Percentiles rank a stretch among this genome's conserved stretches.
phyloP scores from a whole-genome alignment of 1,140 invertebrate species.

The Aporrectodea caliginosa region DNA sequence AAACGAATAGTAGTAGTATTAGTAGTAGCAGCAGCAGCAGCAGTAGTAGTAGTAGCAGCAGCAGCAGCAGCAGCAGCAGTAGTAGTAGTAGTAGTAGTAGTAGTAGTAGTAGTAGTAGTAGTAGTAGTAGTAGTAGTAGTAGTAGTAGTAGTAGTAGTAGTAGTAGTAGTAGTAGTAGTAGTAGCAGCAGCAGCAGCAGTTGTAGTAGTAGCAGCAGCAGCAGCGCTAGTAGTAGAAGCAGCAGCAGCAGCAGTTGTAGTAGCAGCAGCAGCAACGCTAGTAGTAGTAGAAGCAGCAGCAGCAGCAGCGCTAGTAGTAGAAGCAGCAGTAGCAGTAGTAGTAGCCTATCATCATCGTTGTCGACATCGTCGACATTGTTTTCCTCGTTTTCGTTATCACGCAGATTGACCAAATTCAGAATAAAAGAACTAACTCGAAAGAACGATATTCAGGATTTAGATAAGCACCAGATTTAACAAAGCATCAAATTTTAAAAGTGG shows the following conservation, averaged over 20 bases:
- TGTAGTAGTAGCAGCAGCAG: background rate
- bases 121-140: slow-evolving; percentile 2
- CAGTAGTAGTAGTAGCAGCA: background rate
- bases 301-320: background rate
- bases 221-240: background rate
- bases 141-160: background rate
- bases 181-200: background rate
- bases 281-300: background rate
- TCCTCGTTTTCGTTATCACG: too few species aligned
- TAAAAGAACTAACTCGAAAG: too few species aligned
- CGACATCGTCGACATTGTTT: too few species aligned
- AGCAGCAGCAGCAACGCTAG: background rate
- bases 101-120: slow-evolving; percentile 3
- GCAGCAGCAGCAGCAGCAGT: background rate
- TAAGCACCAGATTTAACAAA: too few species aligned
- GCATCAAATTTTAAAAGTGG: too few species aligned
- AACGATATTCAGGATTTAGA: too few species aligned
- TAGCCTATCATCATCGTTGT: too few species aligned
- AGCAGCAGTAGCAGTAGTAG: too few species aligned
- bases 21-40: background rate
- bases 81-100: slow-evolving; percentile 2
- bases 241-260: background rate
- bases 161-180: slow-evolving; percentile 3
- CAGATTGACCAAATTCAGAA: too few species aligned
- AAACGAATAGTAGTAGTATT: background rate